Base-by-base conservation (phyloP, 1,140 invertebrate species). In the Idris sp. region DNA sequence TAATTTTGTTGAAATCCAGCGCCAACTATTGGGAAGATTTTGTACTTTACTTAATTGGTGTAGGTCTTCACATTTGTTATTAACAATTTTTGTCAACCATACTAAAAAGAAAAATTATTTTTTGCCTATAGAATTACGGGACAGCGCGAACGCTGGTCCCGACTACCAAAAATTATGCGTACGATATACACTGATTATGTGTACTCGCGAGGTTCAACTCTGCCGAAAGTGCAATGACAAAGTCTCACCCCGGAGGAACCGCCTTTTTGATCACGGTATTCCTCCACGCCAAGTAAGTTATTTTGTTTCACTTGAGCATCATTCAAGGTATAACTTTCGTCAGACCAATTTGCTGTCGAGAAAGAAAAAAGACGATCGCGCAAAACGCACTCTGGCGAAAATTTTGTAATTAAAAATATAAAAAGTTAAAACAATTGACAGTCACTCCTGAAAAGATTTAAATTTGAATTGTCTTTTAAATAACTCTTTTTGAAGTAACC, bases 171-270 rank as follows among this genome's bases (percentile, higher is more conserved):
- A 91, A 90, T 90, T 89, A 77, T 88, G 88, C 89, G 85, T 88
- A 83, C 89, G 89, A 90, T 81, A 89, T 90, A 87, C 84, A 87
- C 89, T 83, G 84, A 65, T 87, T 88, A 88, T 88, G 86, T 87
- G 86, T 88, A 90, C 89, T 91, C 90, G 90, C 89, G 90, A 88
- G 89, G 86, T 87, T 91, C 90, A 91, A 85, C 90, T 86, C 79
- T 18, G 79, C 82, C 87, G 90, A 76, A 44, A 84, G 91, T 91
- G 90, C 90, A 92, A 91, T 91, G 91, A 87, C 79, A 79, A 53
- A n/a, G n/a, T n/a, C n/a, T n/a, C n/a, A n/a, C n/a, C n/a, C n/a
- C n/a, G n/a, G n/a, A n/a, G n/a, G n/a, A n/a, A n/a, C n/a, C n/a
- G n/a, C n/a, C n/a, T n/a, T n/a, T n/a, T n/a, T n/a, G n/a, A n/a